Evolutionary conservation across 1,140 invertebrate genomes (phyloP), one percentile per base, ranked within the genome.

Genomic region (Aricia agestis): DNA sequence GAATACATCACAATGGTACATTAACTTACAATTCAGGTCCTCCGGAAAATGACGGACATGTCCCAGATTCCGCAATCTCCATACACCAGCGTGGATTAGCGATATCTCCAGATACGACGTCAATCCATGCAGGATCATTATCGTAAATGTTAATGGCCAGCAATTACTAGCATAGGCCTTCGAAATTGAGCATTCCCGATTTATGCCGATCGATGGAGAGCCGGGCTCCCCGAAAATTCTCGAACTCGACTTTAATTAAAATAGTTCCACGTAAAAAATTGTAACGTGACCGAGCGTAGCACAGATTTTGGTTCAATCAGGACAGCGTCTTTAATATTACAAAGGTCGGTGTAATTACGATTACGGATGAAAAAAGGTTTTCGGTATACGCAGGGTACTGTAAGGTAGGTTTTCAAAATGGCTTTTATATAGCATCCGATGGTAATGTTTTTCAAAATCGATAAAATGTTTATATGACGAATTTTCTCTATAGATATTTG

Each of bases 91-190:
- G 70, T 63, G 82, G 80, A 84, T 86, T 84, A 83, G 74, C 74
- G 70, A 82, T 86, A 83, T 84, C 82, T 84, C 74, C 77, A 74
- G 80, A 83, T 82, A 78, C 72, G 80, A 73, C 82, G 82, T 90
- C 87, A 89, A 89, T 88, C 83, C 82, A 79, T 83, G 80, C 79
- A 72, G 72, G 80, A 82, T 80, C 82, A 87, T 88, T 89, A 85
- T 86, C 87, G 86, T 91, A 88, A 91, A 91, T 84, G 85, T 89
- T 91, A 89, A 91, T 89, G 87, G 82, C 79, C 75, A 82, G 78
- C 82, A 87, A 89, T 91, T 89, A 89, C 83, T 77, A 86, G 80
- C 86, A 83, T 80, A 84, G 80, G 69, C 76, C 79, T 74, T 77
- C 79, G 72, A 81, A 86, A 88, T 85, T 82, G 85, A 84, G 86